phyloP scores from a whole-genome alignment of 37 sponge, comb jelly and placozoan genomes.

The Trichoplax adhaerens region DNA sequence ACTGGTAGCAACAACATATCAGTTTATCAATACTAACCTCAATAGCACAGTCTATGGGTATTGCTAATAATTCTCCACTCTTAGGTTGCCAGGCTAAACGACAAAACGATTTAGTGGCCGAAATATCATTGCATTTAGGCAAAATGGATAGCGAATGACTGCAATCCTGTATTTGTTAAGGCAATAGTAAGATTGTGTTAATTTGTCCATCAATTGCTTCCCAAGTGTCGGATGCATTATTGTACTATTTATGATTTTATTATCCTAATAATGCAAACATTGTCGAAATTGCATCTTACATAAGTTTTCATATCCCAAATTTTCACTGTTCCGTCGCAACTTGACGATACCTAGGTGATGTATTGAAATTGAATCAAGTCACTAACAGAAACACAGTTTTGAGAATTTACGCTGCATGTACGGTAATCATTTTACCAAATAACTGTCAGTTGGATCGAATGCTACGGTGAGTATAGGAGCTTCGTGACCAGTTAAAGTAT shows the following conservation, averaged over 20 bases:
- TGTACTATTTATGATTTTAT: too few relatives aligned
- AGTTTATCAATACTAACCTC: too few relatives aligned
- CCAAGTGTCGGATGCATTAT: too few relatives aligned
- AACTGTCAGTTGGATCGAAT: conserved; percentile 30
- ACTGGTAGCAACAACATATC: too few relatives aligned
- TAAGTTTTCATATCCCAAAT: conserved; percentile 31
- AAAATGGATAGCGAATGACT: conserved; percentile 20
- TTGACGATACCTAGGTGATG: conserved; percentile 17
- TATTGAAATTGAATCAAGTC: too few relatives aligned
- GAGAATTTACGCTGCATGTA: not conserved
- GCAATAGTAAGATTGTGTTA: not conserved
- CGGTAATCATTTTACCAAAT: conserved; percentile 19
- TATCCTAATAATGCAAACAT: not conserved
- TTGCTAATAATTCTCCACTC: conserved; percentile 19
- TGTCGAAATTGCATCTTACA: conserved; percentile 1
- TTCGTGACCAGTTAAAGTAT: conserved; percentile 29
- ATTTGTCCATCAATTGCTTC: too few relatives aligned
- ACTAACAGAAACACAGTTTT: too few relatives aligned
- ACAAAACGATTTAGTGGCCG: conserved; percentile 14
- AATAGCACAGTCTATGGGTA: too few relatives aligned
- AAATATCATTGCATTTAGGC: conserved; percentile 32
- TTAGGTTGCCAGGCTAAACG: conserved; percentile 42
- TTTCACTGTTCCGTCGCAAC: conserved; percentile 46
- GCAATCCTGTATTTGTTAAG: conserved; percentile 10
- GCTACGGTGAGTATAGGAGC: conserved; percentile 45